These are phyloP conservation scores for Ciconia boyciana DNA, from an alignment of 2,113 vertebrate genomes.

Conservation along the genomic window DNA sequence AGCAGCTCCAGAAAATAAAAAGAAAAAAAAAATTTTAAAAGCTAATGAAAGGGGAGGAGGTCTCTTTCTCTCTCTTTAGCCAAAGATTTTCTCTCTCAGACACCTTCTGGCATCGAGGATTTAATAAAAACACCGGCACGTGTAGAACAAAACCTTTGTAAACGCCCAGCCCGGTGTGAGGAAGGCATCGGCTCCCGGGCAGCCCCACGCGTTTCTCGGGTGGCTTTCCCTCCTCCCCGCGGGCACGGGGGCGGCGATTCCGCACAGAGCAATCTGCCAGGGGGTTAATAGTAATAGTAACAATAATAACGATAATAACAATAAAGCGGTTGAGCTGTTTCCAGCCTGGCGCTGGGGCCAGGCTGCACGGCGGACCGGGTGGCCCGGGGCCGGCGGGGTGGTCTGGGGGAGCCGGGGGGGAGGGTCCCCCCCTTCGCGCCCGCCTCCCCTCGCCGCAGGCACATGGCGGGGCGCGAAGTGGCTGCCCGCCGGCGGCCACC, in stretches of 20 bases:
- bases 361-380: not conserved
- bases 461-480: not conserved
- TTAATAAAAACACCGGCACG: not conserved
- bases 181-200: not conserved
- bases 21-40: not conserved
- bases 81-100: not conserved
- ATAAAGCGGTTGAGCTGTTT: not conserved
- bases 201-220: not conserved
- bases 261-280: not conserved
- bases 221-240: not conserved
- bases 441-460: not conserved
- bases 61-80: not conserved
- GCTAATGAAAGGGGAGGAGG: not conserved
- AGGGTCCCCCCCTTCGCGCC: not conserved
- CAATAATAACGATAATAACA: not conserved
- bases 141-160: not conserved
- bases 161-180: not conserved
- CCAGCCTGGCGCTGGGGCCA: not conserved
- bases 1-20: not conserved
- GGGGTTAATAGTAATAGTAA: not conserved
- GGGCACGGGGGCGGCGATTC: not conserved
- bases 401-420: not conserved
- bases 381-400: not conserved
- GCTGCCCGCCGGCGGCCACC: not conserved
- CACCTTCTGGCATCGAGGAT: not conserved